Evolutionary conservation across 2,113 vertebrate genomes (phyloP), one percentile per base, ranked within the genome.

Genomic region (Hucho hucho): DNA sequence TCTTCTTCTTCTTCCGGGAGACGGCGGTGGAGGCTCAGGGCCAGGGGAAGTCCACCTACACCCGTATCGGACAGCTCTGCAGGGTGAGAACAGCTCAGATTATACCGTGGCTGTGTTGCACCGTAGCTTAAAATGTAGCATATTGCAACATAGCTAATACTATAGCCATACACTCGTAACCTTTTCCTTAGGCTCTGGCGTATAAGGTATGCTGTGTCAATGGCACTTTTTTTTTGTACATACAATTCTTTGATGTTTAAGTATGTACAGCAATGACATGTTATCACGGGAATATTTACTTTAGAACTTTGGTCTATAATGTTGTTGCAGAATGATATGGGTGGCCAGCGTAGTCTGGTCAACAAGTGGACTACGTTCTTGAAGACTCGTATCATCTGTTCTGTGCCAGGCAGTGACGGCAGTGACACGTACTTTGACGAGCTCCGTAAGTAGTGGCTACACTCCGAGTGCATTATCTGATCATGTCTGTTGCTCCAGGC

Each of bases 341-440:
- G 98, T 0, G 97, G 98, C 26, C 96, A 98, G 89, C 92, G 97
- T 70, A 98, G 97, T 84, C 90, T 99, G 83, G 97, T 99, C 79
- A 99, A 98, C 87, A 99, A 98, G 84, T 99, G 98, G 98, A 98
- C 97, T 0, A 99, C 97, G 0, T 99, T 99, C 86, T 92, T 99
- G 69, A 99, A 99, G 89, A 97, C 98, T 0, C 93, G 97, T 29
- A 93, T 99, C 0, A 78, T 98, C 76, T 99, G 98, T 4, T 95
- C 96, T 0, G 94, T 98, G 37, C 96, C 95, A 0, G 96, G 97
- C 66, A 89, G 77, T 0, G 96, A 99, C 0, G 95, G 96, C n/a
- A 93, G 91, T 0, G 96, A 98, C 86, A 98, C 97, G 0, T 92
- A 96, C 86, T 99, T 99, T 0, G 94, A 99, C 61, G 96, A 98